A percentile compares a stretch with the other conserved stretches of the same genome.
phyloP scores from a whole-genome alignment of 2,797 vertebrate species.

The Trematomus bernacchii region DNA sequence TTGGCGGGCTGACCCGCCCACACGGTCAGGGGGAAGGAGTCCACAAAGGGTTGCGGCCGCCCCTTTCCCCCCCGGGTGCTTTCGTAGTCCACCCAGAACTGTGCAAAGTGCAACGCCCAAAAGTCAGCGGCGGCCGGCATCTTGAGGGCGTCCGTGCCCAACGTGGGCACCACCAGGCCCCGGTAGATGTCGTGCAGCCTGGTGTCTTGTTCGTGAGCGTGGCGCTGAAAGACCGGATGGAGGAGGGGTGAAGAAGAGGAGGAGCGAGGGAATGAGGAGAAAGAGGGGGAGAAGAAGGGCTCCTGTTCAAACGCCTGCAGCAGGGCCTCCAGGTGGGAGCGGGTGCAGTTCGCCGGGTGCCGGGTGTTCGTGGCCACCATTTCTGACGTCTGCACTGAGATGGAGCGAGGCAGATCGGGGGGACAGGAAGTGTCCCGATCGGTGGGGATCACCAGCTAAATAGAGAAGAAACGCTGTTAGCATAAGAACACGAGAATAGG shows the following conservation, averaged over 20 bases:
- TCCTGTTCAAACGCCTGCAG: constrained; percentile 94
- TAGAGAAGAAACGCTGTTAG: background rate
- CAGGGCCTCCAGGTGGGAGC: constrained; percentile 93
- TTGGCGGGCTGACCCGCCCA: constrained; percentile 94
- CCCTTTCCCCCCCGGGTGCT: constrained; percentile 91
- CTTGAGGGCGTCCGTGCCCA: constrained; percentile 90
- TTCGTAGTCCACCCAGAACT: constrained; percentile 99
- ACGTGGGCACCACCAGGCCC: constrained; percentile 86
- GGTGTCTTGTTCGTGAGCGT: constrained; percentile 95
- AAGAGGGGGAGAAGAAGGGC: constrained; percentile 90
- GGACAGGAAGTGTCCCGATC: constrained; percentile 89
- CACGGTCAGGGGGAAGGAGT: constrained; percentile 94
- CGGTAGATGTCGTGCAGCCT: constrained; percentile 94
- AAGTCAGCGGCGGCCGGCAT: constrained; percentile 92
- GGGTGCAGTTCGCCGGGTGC: constrained; percentile 91
- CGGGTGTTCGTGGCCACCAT: constrained; percentile 98
- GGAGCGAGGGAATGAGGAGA: constrained; percentile 87
- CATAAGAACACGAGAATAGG: background rate
- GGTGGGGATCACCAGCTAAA: constrained; percentile 92
- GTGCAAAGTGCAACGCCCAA: constrained; percentile 95
- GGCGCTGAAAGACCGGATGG: constrained; percentile 91
- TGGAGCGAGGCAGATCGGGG: constrained; percentile 90
- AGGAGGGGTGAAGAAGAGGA: constrained; percentile 82
- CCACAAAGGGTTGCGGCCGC: constrained; percentile 93
- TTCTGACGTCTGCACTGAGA: constrained; percentile 97